Conservation (phyloP, 2,888 invertebrate genomes). For the Oegoconia quadripuncta region DNA sequence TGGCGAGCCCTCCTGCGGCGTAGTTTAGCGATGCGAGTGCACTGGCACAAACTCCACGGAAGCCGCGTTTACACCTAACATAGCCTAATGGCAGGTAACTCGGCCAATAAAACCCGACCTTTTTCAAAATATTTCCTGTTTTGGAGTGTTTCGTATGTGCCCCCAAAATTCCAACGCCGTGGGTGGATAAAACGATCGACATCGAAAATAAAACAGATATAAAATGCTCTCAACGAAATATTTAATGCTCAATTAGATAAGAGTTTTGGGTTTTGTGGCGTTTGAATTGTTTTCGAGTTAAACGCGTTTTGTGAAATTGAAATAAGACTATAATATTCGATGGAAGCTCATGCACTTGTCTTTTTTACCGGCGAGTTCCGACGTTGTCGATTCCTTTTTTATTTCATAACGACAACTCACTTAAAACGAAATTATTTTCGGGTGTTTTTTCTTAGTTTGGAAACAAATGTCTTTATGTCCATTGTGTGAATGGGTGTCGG, state of each 20-base stretch:
- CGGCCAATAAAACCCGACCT: conserved; percentile 71
- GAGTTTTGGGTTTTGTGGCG: conserved; percentile 73
- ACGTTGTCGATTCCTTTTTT: conserved; percentile 40
- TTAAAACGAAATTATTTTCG: conserved; percentile 66
- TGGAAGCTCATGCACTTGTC: conserved; percentile 35
- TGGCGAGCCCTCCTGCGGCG: conserved; percentile 61
- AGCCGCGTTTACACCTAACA: conserved; percentile 75
- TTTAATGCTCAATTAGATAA: conserved; percentile 79
- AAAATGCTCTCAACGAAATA: conserved; percentile 76
- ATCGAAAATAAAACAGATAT: conserved; percentile 72
- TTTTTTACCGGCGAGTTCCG: conserved; percentile 38
- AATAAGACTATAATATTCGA: conserved; percentile 42
- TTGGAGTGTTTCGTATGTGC: conserved; percentile 64
- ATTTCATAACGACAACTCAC: conserved; percentile 59
- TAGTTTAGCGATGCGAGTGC: conserved; percentile 55
- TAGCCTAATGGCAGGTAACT: conserved; percentile 75
- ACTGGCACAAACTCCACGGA: conserved; percentile 56
- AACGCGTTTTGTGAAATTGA: conserved; percentile 58
- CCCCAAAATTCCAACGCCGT: conserved; percentile 68
- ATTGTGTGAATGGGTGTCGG: conserved; percentile 60
- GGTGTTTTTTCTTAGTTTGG: conserved; percentile 66
- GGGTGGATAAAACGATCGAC: conserved; percentile 72
- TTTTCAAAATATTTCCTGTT: conserved; percentile 74
- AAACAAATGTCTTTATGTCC: conserved; percentile 74
- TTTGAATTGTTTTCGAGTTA: conserved; percentile 70